These are phyloP conservation scores for Crotalus tigris DNA, from an alignment of 2,113 vertebrate species.

Conservation along the genomic window DNA sequence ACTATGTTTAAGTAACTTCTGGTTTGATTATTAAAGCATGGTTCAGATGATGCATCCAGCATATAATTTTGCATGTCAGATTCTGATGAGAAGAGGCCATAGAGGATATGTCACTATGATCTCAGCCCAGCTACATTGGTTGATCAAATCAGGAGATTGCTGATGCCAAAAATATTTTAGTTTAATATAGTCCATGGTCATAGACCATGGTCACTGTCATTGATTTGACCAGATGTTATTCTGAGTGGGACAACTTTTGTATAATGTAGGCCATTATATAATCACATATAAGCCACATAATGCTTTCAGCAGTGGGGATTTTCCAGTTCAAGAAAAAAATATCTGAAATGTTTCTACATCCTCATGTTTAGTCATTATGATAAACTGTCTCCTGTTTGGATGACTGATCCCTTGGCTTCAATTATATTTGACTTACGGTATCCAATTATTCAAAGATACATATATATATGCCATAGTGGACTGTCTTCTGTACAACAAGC, in stretches of 20 bases:
- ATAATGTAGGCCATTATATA: not conserved
- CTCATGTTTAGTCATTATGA: not conserved
- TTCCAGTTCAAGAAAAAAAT: not conserved
- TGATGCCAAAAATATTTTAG: not conserved
- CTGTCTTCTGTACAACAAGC: constrained; percentile 4
- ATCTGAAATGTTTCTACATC: not conserved
- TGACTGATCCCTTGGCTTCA: not conserved
- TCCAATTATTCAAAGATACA: not conserved
- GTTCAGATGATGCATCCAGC: not conserved
- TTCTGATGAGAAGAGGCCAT: not conserved
- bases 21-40: not conserved
- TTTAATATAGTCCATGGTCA: not conserved
- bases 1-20: not conserved
- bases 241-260: not conserved
- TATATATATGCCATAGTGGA: not conserved
- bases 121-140: not conserved
- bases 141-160: not conserved
- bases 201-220: not conserved
- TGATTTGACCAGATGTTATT: not conserved
- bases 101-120: not conserved
- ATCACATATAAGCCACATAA: not conserved
- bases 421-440: constrained; percentile 8
- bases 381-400: not conserved
- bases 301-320: not conserved
- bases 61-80: not conserved